Percentiles rank a stretch among this genome's conserved stretches.
phyloP scores from a whole-genome alignment of 2,888 invertebrate genomes.

The Aphidoletes aphidimyza region DNA sequence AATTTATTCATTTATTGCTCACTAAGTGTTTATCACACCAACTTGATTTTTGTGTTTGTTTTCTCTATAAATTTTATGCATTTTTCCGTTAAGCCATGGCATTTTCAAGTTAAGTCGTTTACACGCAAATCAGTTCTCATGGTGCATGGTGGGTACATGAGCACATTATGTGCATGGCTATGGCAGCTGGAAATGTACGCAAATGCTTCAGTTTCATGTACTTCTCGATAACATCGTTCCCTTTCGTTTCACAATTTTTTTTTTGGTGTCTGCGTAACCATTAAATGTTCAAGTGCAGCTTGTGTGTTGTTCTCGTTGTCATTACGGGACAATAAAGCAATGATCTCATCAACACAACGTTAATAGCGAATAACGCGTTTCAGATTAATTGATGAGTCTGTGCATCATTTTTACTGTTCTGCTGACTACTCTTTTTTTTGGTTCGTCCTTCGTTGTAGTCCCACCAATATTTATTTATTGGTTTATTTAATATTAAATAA shows the following conservation, averaged over 20 bases:
- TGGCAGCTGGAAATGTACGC: too few species aligned
- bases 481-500: conserved; percentile 52
- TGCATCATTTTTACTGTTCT: conserved; percentile 24
- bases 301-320: neutral
- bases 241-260: too few species aligned
- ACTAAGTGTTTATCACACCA: neutral
- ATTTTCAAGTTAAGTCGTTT: too few species aligned
- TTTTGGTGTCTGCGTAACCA: too few species aligned
- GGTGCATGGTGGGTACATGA: too few species aligned
- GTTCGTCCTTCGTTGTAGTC: too few species aligned
- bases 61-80: too few species aligned
- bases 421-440: neutral
- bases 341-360: conserved; percentile 2
- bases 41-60: neutral
- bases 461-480: neutral
- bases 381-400: conserved; percentile 35
- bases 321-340: neutral
- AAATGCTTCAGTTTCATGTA: too few species aligned
- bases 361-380: neutral
- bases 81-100: too few species aligned
- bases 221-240: too few species aligned
- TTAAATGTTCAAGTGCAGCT: neutral
- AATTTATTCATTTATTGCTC: conserved; percentile 27
- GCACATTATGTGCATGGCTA: too few species aligned
- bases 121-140: too few species aligned